Conservation (phyloP, 2,888 invertebrate species). For the Furcula furcula region DNA sequence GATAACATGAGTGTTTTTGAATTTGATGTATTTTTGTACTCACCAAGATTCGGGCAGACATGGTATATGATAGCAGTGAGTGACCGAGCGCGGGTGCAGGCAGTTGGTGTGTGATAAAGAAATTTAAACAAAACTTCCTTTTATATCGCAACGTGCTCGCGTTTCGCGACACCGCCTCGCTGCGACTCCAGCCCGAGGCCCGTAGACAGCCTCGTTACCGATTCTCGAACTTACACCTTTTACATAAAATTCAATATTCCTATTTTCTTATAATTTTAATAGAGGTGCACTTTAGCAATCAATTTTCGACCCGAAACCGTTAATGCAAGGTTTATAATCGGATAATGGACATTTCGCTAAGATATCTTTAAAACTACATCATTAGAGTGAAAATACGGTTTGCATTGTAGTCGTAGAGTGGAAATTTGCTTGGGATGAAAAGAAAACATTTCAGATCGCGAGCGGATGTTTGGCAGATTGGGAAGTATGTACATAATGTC, state of each 20-base stretch:
- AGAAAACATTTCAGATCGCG: slow-evolving; percentile 9
- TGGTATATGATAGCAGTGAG: slow-evolving; percentile 47
- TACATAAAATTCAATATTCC: slow-evolving; percentile 32
- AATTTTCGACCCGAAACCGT: slow-evolving; percentile 33
- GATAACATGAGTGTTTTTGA: too few species aligned
- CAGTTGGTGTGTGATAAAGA: slow-evolving; percentile 74
- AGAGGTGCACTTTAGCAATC: slow-evolving; percentile 22
- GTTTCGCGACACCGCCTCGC: slow-evolving; percentile 78
- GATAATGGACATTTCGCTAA: slow-evolving; percentile 6
- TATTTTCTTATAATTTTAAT: slow-evolving; percentile 4
- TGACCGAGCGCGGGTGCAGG: slow-evolving; percentile 62
- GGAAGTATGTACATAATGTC: too few species aligned
- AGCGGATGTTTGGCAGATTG: not conserved
- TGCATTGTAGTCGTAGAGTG: slow-evolving; percentile 36
- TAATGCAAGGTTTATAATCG: slow-evolving; percentile 32
- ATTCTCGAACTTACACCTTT: slow-evolving; percentile 35
- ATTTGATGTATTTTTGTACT: slow-evolving; percentile 48
- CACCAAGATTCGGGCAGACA: slow-evolving; percentile 78
- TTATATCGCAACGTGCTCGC: slow-evolving; percentile 78
- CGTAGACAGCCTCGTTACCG: slow-evolving; percentile 16
- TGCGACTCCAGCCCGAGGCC: slow-evolving; percentile 46
- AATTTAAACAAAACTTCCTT: slow-evolving; percentile 78
- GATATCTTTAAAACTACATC: slow-evolving; percentile 28
- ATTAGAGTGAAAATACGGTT: slow-evolving; percentile 47
- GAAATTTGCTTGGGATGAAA: slow-evolving; percentile 29